Evolutionary conservation across 2,888 invertebrate species (phyloP).

Genomic region (Loripinus fragilis): DNA sequence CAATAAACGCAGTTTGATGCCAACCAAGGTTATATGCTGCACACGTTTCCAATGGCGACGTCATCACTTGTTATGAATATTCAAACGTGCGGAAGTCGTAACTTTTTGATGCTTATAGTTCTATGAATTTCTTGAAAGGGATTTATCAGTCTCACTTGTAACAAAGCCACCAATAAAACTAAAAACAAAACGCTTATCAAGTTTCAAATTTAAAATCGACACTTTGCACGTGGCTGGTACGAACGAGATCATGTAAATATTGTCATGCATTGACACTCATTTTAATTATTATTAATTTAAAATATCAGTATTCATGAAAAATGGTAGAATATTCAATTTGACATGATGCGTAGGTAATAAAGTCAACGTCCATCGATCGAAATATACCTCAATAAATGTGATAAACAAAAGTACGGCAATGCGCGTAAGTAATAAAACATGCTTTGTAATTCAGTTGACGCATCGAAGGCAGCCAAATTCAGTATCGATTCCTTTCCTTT

Average conservation of each 20-base stretch:
- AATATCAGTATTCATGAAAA: not conserved
- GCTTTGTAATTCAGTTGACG: not conserved
- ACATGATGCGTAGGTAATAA: not conserved
- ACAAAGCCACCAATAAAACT: not conserved
- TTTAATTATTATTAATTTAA: no score
- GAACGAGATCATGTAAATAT: not conserved
- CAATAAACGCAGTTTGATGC: not conserved
- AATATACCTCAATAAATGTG: not conserved
- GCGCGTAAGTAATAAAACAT: not conserved
- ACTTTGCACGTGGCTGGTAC: not conserved
- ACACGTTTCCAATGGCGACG: not conserved
- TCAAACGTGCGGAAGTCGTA: not conserved
- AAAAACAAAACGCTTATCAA: not conserved
- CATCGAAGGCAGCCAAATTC: no score
- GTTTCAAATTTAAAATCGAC: not conserved
- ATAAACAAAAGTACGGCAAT: not conserved
- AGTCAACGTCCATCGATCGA: not conserved
- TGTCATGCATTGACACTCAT: not conserved
- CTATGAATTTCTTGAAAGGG: constrained; percentile 3
- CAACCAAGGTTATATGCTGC: not conserved
- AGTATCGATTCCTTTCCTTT: no score
- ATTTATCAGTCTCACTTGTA: not conserved
- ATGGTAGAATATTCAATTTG: not conserved
- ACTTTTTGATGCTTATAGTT: not conserved
- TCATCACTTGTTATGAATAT: not conserved